These are phyloP conservation scores for Chionodraco myersi DNA, from an alignment of 2,113 vertebrate species.

Conservation along the genomic window DNA sequence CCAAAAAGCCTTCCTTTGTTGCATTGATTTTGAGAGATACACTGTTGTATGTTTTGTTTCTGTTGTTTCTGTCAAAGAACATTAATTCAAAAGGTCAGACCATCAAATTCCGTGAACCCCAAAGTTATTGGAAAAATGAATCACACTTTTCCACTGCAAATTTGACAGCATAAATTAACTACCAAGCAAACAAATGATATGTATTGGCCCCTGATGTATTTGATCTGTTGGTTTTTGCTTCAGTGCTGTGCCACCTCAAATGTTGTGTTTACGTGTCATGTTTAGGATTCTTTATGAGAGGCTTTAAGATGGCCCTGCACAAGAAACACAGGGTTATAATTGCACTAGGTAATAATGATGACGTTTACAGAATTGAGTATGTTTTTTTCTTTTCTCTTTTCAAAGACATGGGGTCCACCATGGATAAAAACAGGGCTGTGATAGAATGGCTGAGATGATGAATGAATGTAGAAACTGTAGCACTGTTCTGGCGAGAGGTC, in stretches of 20 bases:
- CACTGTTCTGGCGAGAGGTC: conserved; percentile 61
- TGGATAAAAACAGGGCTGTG: conserved; percentile 38
- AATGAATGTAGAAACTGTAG: conserved; percentile 76
- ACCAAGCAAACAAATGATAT: neutral
- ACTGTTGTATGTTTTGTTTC: conserved; percentile 36
- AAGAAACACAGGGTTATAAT: conserved; percentile 71
- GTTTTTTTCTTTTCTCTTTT: conserved; percentile 31
- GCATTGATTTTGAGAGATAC: conserved; percentile 30
- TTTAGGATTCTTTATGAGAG: conserved; percentile 44
- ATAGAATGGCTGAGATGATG: conserved; percentile 56
- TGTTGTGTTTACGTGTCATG: conserved; percentile 29
- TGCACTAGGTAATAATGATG: conserved; percentile 76
- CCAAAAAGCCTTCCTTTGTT: conserved; percentile 34
- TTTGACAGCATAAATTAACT: neutral
- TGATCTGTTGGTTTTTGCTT: conserved; percentile 30
- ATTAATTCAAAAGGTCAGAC: conserved; percentile 34
- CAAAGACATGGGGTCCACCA: conserved; percentile 60
- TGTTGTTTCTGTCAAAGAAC: conserved; percentile 27
- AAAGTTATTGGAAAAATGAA: neutral
- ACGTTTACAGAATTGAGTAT: conserved; percentile 66
- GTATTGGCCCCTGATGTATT: conserved; percentile 22
- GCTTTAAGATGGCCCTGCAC: conserved; percentile 67
- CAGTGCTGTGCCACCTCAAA: conserved; percentile 54
- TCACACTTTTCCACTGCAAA: neutral
- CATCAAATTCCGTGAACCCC: neutral